Evolutionary conservation across 2,113 vertebrate genomes (phyloP).

Genomic region (Myrmophylax atrothorax): DNA sequence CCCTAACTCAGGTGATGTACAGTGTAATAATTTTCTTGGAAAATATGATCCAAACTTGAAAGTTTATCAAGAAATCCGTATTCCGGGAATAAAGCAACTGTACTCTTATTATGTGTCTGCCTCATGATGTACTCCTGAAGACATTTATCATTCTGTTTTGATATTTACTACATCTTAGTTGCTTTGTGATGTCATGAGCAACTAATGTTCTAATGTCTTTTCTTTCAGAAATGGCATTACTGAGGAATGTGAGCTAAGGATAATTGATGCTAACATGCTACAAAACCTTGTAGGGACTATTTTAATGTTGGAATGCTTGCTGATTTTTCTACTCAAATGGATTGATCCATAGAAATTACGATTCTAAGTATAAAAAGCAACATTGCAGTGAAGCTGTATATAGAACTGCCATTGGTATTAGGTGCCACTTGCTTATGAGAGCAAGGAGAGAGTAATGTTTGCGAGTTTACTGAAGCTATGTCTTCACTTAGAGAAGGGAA

Average conservation of each 20-base stretch:
- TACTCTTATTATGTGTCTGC: not conserved
- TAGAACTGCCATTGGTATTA: not conserved
- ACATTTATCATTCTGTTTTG: not conserved
- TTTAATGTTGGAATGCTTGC: not conserved
- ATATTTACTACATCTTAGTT: not conserved
- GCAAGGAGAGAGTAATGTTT: not conserved
- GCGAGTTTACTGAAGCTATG: not conserved
- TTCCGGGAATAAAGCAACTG: not conserved
- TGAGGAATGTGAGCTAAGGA: not conserved
- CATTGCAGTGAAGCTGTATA: not conserved
- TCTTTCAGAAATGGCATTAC: not conserved
- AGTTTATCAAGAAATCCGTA: not conserved
- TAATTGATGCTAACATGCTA: not conserved
- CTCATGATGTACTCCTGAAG: not conserved
- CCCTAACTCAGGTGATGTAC: not conserved
- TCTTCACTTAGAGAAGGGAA: not conserved
- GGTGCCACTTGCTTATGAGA: not conserved
- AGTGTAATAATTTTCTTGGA: not conserved
- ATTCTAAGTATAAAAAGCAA: not conserved
- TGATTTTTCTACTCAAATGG: not conserved
- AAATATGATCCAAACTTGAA: not conserved
- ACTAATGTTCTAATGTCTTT: not conserved
- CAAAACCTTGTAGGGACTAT: not conserved
- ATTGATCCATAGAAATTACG: not conserved
- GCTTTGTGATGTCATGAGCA: not conserved